These are phyloP conservation scores for Heliconius eleuchia DNA, from an alignment of 1,140 invertebrate species.

Conservation along the genomic window DNA sequence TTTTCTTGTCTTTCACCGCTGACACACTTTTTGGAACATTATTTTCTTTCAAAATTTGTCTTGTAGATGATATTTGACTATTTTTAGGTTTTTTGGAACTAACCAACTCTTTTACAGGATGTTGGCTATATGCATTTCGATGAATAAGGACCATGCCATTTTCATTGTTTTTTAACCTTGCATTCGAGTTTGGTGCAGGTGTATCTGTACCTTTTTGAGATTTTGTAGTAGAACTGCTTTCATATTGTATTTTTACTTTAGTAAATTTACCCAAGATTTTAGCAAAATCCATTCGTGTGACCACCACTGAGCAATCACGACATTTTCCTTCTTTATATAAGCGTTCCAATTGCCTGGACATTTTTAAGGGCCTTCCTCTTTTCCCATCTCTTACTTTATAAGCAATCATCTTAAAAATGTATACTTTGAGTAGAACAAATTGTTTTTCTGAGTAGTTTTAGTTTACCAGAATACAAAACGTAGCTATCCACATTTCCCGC, in stretches of 20 bases:
- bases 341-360: conserved; percentile 63
- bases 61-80: conserved; percentile 35
- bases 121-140: conserved; percentile 61
- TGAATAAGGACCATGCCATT: conserved; percentile 76
- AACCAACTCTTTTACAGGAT: conserved; percentile 52
- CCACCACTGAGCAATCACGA: conserved; percentile 70
- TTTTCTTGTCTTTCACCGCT: conserved; percentile 52
- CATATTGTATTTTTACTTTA: conserved; percentile 76
- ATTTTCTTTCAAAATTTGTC: conserved; percentile 65
- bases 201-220: conserved; percentile 45
- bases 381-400: conserved; percentile 56
- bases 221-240: conserved; percentile 62
- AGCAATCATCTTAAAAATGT: conserved; percentile 58
- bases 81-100: conserved; percentile 47
- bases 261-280: conserved; percentile 77
- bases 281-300: conserved; percentile 77
- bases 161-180: conserved; percentile 70
- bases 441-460: conserved; percentile 27
- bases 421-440: background rate
- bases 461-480: conserved; percentile 51
- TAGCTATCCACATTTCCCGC: conserved; percentile 79
- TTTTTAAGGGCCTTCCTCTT: conserved; percentile 54
- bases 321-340: conserved; percentile 76
- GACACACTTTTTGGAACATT: conserved; percentile 59
- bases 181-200: conserved; percentile 48